A percentile compares a stretch with the other conserved stretches of the same genome.
Evolutionary conservation across 1,140 invertebrate species (phyloP).

Genomic region (Brachionus koreanus): DNA sequence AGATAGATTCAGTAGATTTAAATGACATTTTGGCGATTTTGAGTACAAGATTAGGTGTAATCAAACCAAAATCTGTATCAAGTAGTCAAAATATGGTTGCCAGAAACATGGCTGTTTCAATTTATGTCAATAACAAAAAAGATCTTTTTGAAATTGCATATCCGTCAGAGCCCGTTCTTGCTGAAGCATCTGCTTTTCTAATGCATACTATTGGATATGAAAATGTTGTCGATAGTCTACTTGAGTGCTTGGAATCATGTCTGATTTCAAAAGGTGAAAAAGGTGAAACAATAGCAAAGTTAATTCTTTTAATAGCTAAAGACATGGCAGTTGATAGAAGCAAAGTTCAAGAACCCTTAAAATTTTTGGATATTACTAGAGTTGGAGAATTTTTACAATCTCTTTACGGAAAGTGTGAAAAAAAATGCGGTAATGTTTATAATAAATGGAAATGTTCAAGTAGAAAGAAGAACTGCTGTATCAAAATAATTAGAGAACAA

Average conservation of each 20-base stretch:
- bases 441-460: neutral
- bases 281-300: conserved; percentile 2
- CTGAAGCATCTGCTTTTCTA: neutral
- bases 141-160: conserved; percentile 1
- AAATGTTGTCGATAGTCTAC: neutral
- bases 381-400: neutral
- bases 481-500: neutral
- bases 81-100: neutral
- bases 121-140: neutral
- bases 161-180: neutral
- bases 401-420: neutral
- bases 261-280: neutral
- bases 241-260: neutral
- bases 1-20: neutral
- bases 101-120: neutral
- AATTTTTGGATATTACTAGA: neutral
- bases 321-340: neutral
- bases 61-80: neutral
- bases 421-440: neutral
- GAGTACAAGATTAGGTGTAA: neutral
- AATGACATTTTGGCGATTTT: neutral
- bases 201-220: neutral
- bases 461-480: neutral
- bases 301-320: neutral
- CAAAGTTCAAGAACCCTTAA: neutral